These are phyloP conservation scores for Drosophila virilis DNA, from an alignment of 1,140 invertebrate species.

Conservation along the genomic window DNA sequence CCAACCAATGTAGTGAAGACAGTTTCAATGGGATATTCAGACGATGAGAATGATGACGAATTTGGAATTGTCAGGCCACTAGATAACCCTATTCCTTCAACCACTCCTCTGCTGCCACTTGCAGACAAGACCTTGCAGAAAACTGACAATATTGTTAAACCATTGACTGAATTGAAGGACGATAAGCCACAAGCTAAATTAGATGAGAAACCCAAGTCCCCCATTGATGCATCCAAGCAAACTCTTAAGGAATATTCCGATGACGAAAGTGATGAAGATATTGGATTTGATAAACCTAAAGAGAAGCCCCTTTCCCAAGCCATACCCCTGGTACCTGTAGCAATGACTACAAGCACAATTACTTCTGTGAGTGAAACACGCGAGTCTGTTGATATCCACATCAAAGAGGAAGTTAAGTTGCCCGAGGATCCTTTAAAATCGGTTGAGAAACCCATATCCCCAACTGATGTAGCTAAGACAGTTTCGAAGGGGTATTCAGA, in stretches of 20 bases:
- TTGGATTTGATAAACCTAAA: neutral
- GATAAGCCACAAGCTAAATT: no score
- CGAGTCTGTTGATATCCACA: neutral
- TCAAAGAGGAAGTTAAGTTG: neutral
- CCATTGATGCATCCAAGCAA: no score
- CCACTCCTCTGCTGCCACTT: neutral
- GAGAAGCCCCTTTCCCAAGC: neutral
- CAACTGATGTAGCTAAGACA: constrained; percentile 19
- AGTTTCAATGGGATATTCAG: neutral
- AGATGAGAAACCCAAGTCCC: no score
- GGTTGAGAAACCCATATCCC: constrained; percentile 10
- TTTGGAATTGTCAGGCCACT: neutral
- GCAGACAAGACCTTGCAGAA: no score
- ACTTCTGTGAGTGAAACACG: neutral
- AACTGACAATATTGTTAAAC: no score
- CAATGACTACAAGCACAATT: neutral
- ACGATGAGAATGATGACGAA: constrained; percentile 12
- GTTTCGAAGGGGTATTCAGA: constrained; percentile 9
- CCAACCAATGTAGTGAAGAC: constrained; percentile 4
- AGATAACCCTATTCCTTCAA: constrained; percentile 15
- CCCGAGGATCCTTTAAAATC: neutral
- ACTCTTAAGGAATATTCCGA: no score
- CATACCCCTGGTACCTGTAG: neutral
- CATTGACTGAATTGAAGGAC: no score
- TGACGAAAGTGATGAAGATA: constrained; percentile 23